These are phyloP conservation scores for Papilio xuthus DNA, from an alignment of 1,140 invertebrate genomes.

Conservation along the genomic window DNA sequence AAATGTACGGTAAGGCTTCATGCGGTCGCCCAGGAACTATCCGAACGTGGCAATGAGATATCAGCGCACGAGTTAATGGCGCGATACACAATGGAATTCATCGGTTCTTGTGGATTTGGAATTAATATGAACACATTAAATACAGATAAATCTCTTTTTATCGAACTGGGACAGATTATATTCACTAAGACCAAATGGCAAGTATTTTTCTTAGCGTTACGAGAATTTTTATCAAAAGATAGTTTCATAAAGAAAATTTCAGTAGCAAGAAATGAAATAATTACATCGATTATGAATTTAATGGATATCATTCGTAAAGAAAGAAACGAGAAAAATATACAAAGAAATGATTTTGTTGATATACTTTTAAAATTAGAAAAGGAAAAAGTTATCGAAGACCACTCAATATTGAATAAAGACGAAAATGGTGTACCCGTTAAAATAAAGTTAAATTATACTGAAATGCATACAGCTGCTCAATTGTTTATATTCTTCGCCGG, in stretches of 20 bases:
- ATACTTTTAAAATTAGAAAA: constrained; percentile 35
- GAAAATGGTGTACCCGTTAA: constrained; percentile 33
- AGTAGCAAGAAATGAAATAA: constrained; percentile 23
- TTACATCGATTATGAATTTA: constrained; percentile 17
- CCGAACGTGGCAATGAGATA: not conserved
- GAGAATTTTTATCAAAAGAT: constrained; percentile 29
- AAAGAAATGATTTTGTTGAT: constrained; percentile 35
- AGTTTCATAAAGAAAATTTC: constrained; percentile 32
- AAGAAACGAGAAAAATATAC: not conserved
- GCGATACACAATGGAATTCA: constrained; percentile 65
- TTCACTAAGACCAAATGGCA: constrained; percentile 38
- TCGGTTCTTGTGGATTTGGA: constrained; percentile 59
- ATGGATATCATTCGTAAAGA: constrained; percentile 24
- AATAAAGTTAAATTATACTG: constrained; percentile 31
- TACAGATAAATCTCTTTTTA: constrained; percentile 38
- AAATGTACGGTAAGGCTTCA: constrained; percentile 25
- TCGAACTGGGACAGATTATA: constrained; percentile 32
- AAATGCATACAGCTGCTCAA: constrained; percentile 37
- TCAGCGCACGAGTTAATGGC: constrained; percentile 45
- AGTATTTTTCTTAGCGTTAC: constrained; percentile 30
- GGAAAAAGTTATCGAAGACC: constrained; percentile 14
- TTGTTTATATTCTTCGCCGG: constrained; percentile 46
- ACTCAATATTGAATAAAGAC: constrained; percentile 26
- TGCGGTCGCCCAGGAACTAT: constrained; percentile 9
- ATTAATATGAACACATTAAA: constrained; percentile 49